phyloP scores from a whole-genome alignment of 2,888 invertebrate species.

The Sialis fuliginosa region DNA sequence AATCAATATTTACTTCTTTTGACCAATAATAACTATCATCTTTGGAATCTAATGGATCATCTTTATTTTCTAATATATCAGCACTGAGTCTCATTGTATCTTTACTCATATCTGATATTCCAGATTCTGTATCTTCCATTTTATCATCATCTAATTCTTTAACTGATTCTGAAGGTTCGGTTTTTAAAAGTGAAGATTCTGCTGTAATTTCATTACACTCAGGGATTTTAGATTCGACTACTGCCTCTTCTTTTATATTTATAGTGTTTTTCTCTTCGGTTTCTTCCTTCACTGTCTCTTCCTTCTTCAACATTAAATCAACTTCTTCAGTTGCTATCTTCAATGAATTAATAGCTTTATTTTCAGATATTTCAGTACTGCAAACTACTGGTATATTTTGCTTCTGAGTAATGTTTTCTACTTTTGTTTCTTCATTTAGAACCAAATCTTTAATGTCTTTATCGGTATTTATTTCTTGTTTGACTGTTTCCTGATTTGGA shows the following conservation, averaged over 20 bases:
- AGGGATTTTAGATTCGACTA: too few relatives aligned
- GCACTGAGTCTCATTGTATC: constrained; percentile 17
- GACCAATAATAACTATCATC: constrained; percentile 65
- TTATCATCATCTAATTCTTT: constrained; percentile 23
- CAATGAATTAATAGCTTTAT: too few relatives aligned
- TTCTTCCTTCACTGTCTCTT: not conserved
- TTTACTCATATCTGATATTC: constrained; percentile 20
- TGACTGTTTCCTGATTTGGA: constrained; percentile 13
- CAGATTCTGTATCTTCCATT: constrained; percentile 19
- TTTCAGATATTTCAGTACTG: too few relatives aligned
- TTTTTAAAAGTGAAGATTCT: not conserved
- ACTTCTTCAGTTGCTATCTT: too few relatives aligned
- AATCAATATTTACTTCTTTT: constrained; percentile 63
- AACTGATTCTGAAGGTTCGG: constrained; percentile 11
- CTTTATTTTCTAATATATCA: constrained; percentile 21
- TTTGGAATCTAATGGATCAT: constrained; percentile 32
- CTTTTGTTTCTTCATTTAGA: too few relatives aligned
- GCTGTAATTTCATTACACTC: too few relatives aligned
- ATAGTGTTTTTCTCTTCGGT: not conserved
- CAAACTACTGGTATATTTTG: too few relatives aligned
- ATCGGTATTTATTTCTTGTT: constrained; percentile 12
- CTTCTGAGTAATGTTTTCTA: too few relatives aligned
- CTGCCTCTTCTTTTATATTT: too few relatives aligned
- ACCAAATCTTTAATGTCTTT: not conserved
- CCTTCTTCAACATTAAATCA: too few relatives aligned